Evolutionary conservation across 2,888 invertebrate species (phyloP).

Genomic region (Ectemnius continuus): DNA sequence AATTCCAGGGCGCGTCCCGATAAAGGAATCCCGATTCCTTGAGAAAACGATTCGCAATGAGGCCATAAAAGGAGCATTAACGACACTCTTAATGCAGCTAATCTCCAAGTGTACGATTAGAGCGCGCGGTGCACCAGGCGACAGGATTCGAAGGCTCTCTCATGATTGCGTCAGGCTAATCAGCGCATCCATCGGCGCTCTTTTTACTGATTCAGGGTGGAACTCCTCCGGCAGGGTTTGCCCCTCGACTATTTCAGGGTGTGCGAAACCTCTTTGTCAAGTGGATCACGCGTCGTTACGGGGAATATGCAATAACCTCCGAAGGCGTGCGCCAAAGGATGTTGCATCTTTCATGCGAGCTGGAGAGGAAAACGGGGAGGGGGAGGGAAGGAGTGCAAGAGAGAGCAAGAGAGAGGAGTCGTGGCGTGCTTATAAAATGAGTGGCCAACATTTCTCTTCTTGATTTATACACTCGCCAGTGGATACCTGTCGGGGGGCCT

Average conservation of each 20-base stretch:
- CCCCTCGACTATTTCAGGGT: neutral
- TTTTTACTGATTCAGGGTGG: slow-evolving; percentile 1
- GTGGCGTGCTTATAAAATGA: slow-evolving; percentile 29
- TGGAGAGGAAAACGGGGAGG: slow-evolving; percentile 13
- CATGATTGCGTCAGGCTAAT: slow-evolving; percentile 35
- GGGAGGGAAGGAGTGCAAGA: neutral
- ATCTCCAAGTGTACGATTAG: neutral
- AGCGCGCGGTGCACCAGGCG: neutral
- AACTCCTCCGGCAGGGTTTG: neutral
- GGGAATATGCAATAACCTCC: slow-evolving; percentile 38
- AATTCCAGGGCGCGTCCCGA: no score
- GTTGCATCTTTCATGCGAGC: slow-evolving; percentile 27
- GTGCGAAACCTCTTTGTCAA: slow-evolving; percentile 37
- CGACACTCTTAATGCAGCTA: neutral
- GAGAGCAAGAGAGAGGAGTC: no score
- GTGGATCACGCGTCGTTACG: slow-evolving; percentile 37
- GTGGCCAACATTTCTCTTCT: slow-evolving; percentile 34
- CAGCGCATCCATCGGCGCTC: neutral
- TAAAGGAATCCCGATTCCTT: no score
- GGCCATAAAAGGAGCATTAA: neutral
- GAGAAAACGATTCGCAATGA: no score
- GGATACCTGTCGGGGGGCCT: slow-evolving; percentile 21
- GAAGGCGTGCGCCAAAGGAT: slow-evolving; percentile 12
- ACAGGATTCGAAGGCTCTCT: slow-evolving; percentile 5
- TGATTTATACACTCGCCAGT: slow-evolving; percentile 46